Conservation (phyloP, 1,140 invertebrate genomes). For the Lycorma delicatula region DNA sequence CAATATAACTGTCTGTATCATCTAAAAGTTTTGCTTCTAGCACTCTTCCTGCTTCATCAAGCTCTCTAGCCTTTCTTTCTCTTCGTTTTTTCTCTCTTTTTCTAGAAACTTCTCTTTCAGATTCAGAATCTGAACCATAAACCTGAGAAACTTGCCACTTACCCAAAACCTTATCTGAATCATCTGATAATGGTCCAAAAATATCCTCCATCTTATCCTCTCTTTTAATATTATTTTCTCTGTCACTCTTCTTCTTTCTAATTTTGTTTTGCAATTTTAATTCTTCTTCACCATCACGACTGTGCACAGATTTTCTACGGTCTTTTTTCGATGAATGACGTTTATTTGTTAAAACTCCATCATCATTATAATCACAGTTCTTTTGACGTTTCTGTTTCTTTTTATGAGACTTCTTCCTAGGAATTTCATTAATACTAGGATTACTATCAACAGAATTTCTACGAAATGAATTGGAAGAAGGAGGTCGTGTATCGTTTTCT, state of each 20-base stretch:
- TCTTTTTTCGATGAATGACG: conserved; percentile 34
- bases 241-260: conserved; percentile 35
- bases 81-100: conserved; percentile 62
- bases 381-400: conserved; percentile 75
- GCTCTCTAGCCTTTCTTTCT: conserved; percentile 49
- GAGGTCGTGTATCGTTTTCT: conserved; percentile 3
- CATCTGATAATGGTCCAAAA: conserved; percentile 75
- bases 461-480: conserved; percentile 15
- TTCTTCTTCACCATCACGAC: conserved; percentile 40
- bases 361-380: conserved; percentile 36
- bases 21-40: conserved; percentile 68
- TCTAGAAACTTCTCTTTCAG: conserved; percentile 31
- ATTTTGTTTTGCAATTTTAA: conserved; percentile 61
- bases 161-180: conserved; percentile 38
- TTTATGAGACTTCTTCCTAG: conserved; percentile 62
- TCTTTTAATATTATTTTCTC: conserved; percentile 38
- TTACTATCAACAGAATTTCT: conserved; percentile 22
- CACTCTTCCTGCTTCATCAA: conserved; percentile 67
- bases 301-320: conserved; percentile 25
- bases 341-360: conserved; percentile 28
- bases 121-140: conserved; percentile 37
- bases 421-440: conserved; percentile 13
- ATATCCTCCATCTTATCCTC: conserved; percentile 79
- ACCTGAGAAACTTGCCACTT: conserved; percentile 35
- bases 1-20: conserved; percentile 40